phyloP scores from a whole-genome alignment of 1,140 invertebrate species.

The Scaptomyza graminum region DNA sequence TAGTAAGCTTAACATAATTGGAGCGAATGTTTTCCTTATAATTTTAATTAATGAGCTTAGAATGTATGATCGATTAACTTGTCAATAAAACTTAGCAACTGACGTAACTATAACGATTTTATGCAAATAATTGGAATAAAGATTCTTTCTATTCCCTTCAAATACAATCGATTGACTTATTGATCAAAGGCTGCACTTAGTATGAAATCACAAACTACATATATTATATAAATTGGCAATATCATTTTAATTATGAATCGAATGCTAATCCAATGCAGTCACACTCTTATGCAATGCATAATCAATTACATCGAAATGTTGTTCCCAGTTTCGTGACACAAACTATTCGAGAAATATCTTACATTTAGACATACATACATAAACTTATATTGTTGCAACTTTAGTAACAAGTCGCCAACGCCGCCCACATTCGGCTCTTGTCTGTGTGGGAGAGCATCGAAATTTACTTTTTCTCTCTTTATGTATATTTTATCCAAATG shows the following conservation, averaged over 20 bases:
- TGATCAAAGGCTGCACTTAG: not conserved
- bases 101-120: too few relatives aligned
- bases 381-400: not conserved
- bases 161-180: not conserved
- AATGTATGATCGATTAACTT: not conserved
- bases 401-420: not conserved
- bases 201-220: not conserved
- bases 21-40: not conserved
- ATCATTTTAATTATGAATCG: conserved; percentile 49
- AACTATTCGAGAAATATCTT: not conserved
- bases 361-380: not conserved
- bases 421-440: not conserved
- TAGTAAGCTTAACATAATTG: not conserved
- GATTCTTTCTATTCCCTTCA: too few relatives aligned
- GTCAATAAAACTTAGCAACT: too few relatives aligned
- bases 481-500: not conserved
- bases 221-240: conserved; percentile 24
- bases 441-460: not conserved
- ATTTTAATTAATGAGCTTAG: not conserved
- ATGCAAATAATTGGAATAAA: too few relatives aligned
- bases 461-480: not conserved
- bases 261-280: conserved; percentile 59
- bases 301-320: conserved; percentile 3
- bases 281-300: conserved; percentile 58
- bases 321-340: conserved; percentile 4